A percentile compares a stretch with the other conserved stretches of the same genome.
Evolutionary conservation across 2,797 vertebrate genomes (phyloP).

Genomic region (Austrolebias charrua): DNA sequence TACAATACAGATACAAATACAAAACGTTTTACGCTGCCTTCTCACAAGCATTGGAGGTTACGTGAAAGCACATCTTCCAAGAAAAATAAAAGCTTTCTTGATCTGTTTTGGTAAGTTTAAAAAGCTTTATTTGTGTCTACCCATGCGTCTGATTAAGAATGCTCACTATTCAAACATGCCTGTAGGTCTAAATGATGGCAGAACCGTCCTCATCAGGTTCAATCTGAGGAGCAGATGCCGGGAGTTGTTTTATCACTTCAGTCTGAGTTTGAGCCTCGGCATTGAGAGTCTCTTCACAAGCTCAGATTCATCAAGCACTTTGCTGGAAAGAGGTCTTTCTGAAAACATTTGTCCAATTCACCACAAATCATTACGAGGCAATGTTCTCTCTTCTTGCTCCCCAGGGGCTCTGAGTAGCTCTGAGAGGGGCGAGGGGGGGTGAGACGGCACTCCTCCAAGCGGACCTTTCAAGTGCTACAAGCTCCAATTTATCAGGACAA

Average conservation of each 20-base stretch:
- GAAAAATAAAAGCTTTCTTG: neutral
- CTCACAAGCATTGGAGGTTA: too few species aligned
- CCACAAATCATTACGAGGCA: constrained; percentile 81
- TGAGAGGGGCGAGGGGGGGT: constrained; percentile 50
- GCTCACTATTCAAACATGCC: neutral
- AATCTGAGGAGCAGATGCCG: neutral
- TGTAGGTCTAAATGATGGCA: neutral
- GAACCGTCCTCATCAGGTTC: constrained; percentile 7
- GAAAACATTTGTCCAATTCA: constrained; percentile 81
- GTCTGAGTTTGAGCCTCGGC: neutral
- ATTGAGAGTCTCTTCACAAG: constrained; percentile 9
- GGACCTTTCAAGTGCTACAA: constrained; percentile 75
- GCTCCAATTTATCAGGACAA: constrained; percentile 85
- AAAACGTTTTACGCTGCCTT: too few species aligned
- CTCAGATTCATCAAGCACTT: constrained; percentile 65
- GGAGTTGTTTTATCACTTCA: neutral
- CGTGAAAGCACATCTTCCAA: neutral
- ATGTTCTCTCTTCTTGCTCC: constrained; percentile 71
- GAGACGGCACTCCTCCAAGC: constrained; percentile 70
- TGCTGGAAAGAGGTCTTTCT: constrained; percentile 65
- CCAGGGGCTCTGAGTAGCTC: constrained; percentile 77
- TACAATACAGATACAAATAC: too few species aligned
- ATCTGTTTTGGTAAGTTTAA: neutral
- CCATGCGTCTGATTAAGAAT: neutral
- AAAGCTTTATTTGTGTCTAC: neutral